Percentiles rank a stretch among this genome's conserved stretches.
These are phyloP conservation scores for Dromaius novaehollandiae DNA, from an alignment of 2,113 vertebrate species.

Conservation along the genomic window DNA sequence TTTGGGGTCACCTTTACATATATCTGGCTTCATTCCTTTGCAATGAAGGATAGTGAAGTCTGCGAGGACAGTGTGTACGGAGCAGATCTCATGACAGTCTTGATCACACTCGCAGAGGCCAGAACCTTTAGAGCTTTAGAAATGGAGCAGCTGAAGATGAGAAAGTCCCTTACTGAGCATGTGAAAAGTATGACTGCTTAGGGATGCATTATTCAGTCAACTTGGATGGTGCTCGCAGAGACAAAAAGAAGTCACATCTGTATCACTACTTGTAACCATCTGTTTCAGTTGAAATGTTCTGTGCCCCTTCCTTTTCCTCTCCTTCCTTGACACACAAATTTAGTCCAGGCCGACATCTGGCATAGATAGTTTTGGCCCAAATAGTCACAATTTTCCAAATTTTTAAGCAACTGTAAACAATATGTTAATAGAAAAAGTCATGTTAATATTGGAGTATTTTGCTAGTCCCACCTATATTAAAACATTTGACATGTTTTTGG, in stretches of 20 bases:
- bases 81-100: background rate
- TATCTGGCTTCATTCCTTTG: background rate
- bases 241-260: background rate
- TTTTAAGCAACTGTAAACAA: background rate
- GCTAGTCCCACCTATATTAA: background rate
- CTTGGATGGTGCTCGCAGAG: background rate
- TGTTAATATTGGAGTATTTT: background rate
- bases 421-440: background rate
- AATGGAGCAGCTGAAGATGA: background rate
- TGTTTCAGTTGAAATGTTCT: background rate
- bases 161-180: background rate
- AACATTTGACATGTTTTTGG: background rate
- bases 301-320: background rate
- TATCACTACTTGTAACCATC: background rate
- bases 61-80: fast-evolving
- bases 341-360: background rate
- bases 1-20: fast-evolving
- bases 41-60: background rate
- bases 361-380: background rate
- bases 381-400: background rate
- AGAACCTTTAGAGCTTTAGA: background rate
- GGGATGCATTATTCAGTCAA: background rate
- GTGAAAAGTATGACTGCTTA: background rate
- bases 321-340: background rate
- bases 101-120: background rate